phyloP scores from a whole-genome alignment of 1,140 invertebrate genomes.

The Parapsyche elsis region DNA sequence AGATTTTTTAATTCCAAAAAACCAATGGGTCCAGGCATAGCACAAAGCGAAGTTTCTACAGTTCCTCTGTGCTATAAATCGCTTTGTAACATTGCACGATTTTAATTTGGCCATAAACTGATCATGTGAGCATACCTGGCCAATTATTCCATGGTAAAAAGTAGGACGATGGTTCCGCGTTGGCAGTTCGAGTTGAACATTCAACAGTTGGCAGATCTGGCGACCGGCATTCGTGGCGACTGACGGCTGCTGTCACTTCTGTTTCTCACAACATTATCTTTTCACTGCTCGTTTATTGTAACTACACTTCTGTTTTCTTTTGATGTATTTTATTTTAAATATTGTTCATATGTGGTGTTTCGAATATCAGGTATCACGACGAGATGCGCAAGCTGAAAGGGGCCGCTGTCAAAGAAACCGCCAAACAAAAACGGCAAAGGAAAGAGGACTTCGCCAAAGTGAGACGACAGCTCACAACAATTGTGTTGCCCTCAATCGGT shows the following conservation, averaged over 20 bases:
- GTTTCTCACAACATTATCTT: neutral
- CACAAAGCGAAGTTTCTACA: too few species aligned
- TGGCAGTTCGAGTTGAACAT: neutral
- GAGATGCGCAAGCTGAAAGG: conserved; percentile 83
- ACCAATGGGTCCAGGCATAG: too few species aligned
- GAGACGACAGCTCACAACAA: conserved; percentile 78
- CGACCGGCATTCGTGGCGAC: neutral
- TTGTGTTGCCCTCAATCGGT: conserved; percentile 78
- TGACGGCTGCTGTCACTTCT: neutral
- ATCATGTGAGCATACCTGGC: too few species aligned
- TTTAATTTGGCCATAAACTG: too few species aligned
- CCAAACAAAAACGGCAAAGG: conserved; percentile 84
- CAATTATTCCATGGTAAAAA: too few species aligned
- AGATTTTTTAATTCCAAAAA: too few species aligned
- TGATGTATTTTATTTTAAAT: neutral
- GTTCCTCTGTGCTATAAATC: too few species aligned
- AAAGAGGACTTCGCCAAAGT: conserved; percentile 84
- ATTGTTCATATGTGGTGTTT: neutral
- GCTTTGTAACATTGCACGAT: too few species aligned
- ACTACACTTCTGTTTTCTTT: neutral
- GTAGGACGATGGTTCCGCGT: neutral
- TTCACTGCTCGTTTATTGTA: neutral
- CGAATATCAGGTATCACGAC: neutral
- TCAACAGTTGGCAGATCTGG: neutral
- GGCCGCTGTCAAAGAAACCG: conserved; percentile 82